These are phyloP conservation scores for Eupsilia transversa DNA, from an alignment of 2,888 invertebrate genomes.

Conservation along the genomic window DNA sequence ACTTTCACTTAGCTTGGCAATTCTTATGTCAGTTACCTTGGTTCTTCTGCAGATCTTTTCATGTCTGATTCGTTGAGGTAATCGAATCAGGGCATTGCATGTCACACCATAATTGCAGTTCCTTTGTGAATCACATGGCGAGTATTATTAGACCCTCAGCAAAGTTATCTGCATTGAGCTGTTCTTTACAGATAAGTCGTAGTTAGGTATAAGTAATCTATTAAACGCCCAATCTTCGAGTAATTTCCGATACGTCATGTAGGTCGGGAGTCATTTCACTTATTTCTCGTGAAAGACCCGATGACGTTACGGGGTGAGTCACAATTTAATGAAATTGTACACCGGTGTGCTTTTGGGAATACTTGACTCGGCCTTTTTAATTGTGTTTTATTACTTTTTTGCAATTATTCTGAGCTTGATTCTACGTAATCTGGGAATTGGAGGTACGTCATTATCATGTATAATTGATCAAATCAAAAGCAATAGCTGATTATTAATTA, in stretches of 20 bases:
- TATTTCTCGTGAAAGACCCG: constrained; percentile 6
- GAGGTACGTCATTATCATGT: neutral
- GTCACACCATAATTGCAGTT: neutral
- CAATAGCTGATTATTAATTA: neutral
- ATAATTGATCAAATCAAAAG: neutral
- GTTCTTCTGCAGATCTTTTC: neutral
- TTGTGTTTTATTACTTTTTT: constrained; percentile 22
- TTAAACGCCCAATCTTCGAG: neutral
- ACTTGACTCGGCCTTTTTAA: constrained; percentile 1
- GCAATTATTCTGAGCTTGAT: constrained; percentile 3
- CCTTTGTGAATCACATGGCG: neutral
- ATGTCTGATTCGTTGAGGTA: too few species aligned
- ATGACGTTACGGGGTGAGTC: constrained; percentile 37
- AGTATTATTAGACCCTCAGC: too few species aligned
- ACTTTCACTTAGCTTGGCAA: neutral
- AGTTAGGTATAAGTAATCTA: neutral
- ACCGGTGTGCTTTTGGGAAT: constrained; percentile 4
- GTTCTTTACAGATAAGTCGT: neutral
- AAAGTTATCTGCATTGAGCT: too few species aligned
- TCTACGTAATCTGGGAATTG: neutral
- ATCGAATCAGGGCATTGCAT: neutral
- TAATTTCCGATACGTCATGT: constrained; percentile 31
- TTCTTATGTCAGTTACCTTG: neutral
- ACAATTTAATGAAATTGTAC: constrained; percentile 27
- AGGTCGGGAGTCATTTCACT: constrained; percentile 4